Base-by-base conservation (phyloP, 2,113 vertebrate species). In the Menidia beryllina region DNA sequence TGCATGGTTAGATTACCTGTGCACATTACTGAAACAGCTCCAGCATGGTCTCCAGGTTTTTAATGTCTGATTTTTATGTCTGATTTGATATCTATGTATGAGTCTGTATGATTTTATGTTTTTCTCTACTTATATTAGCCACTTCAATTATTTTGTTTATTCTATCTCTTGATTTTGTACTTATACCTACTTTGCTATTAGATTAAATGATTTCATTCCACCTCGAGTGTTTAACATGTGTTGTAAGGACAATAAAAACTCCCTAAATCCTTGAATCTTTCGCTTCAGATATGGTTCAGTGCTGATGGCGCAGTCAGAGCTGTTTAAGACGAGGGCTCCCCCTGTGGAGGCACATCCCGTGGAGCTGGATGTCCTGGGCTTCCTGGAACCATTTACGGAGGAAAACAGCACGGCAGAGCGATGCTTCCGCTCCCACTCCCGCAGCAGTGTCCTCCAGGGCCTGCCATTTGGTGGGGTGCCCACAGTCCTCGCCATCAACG, bases 401-500 rank as follows among this genome's bases (percentile, higher is more conserved):
- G 89, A 48, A 26, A 98, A 97, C 91, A 82, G 88, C 69, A 94
- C 96, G 0, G 86, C 51, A 2, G 91, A 94, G 0, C 91, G 93
- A 25, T 99, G 98, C 75, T 98, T 96, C 83, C 92, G 81, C 0
- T 86, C 94, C 0, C 95, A 91, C 27, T 94, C 95, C 13, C 95
- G 27, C 80, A 97, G 92, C 91, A 96, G 95, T 0, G 97, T 99
- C 64, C 95, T 99, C 50, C 95, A 96, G 84, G 98, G 97, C 2
- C 92, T 98, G 86, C 95, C 97, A 0, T 98, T 99, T 0, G 98
- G 97, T 0, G 97, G 98, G 0, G 91, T 99, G 59, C 98, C 97
- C 63, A 98, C 96, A 0, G 97, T 99, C 56, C 94, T 99, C 0
- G 60, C 92, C 81, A 93, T 98, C 86, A 99, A 99, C 51, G 69